Evolutionary conservation across 2,888 invertebrate species (phyloP).

Genomic region (Euzetes globulus): DNA sequence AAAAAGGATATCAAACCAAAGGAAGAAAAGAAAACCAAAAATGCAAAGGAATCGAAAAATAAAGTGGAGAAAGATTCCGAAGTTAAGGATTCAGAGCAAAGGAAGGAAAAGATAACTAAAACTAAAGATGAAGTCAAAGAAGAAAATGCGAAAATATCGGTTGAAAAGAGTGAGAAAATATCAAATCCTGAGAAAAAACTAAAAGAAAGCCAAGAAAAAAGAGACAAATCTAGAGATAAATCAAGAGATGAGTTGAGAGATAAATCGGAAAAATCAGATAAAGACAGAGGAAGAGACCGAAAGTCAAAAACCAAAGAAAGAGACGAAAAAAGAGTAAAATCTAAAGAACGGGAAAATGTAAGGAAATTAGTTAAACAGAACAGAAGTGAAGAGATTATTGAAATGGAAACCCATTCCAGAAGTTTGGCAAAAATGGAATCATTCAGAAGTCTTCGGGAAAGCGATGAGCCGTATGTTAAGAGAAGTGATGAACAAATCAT

Average conservation of each 20-base stretch:
- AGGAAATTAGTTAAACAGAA: constrained; percentile 5
- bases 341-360: not conserved
- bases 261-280: not conserved
- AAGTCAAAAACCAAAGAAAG: not conserved
- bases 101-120: not conserved
- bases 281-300: not conserved
- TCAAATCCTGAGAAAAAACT: too few species aligned
- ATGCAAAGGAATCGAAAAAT: too few species aligned
- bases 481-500: not conserved
- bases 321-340: not conserved
- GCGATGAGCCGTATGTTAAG: not conserved
- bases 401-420: not conserved
- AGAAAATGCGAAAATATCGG: not conserved
- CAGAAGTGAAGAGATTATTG: not conserved
- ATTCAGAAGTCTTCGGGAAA: not conserved
- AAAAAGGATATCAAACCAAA: too few species aligned
- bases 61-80: not conserved
- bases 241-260: not conserved
- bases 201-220: too few species aligned
- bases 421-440: not conserved
- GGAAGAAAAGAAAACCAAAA: too few species aligned
- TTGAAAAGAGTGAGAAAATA: not conserved
- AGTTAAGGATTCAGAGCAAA: not conserved
- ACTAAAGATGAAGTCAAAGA: too few species aligned
- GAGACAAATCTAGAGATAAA: not conserved